Conservation (phyloP, 2,797 vertebrate species). For the Girardinus metallicus region DNA sequence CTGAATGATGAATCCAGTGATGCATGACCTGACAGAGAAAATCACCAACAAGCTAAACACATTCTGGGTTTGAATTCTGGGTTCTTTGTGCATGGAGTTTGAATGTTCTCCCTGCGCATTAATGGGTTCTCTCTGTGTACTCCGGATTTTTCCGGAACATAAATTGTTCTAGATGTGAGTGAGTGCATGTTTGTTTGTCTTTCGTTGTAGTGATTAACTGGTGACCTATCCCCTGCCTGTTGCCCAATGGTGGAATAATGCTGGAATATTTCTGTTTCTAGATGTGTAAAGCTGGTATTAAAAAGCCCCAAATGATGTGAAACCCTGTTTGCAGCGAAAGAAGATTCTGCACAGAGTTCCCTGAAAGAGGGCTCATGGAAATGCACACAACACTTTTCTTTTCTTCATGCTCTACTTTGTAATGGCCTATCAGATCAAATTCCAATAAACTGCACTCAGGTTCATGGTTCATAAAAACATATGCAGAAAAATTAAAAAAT, state of each 20-base stretch:
- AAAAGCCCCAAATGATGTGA: background rate
- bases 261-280: background rate
- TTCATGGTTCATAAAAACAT: conserved; percentile 32
- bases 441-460: background rate
- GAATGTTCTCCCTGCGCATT: background rate
- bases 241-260: background rate
- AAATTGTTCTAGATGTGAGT: background rate
- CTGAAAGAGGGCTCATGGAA: background rate
- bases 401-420: background rate
- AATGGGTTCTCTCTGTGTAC: background rate
- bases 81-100: background rate
- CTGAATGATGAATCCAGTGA: background rate
- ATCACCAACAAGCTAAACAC: too few species aligned
- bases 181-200: background rate
- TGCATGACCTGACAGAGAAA: background rate
- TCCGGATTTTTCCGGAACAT: background rate
- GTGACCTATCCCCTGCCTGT: background rate
- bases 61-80: background rate
- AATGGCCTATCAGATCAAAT: background rate
- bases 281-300: background rate
- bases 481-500: conserved; percentile 18
- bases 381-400: background rate
- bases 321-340: background rate
- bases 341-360: background rate
- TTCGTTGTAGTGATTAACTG: background rate